phyloP scores from a whole-genome alignment of 1,140 invertebrate genomes.

The Trichoplusia ni region DNA sequence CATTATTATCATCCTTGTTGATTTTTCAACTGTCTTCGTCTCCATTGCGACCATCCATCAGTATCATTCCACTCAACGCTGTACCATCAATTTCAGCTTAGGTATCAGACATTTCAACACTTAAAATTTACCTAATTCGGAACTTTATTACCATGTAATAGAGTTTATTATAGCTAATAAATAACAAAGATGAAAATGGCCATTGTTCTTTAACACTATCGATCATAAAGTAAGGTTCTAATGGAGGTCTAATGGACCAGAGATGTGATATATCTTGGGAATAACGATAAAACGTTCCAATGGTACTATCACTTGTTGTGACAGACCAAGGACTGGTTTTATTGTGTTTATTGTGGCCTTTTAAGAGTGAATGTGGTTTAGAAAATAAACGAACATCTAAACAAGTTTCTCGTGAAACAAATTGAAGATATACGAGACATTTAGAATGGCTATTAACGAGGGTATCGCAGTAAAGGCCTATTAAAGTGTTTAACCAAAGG shows the following conservation, averaged over 20 bases:
- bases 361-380: too few relatives aligned
- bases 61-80: neutral
- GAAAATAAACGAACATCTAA: too few relatives aligned
- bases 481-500: too few relatives aligned
- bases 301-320: constrained; percentile 1
- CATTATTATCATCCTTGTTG: neutral
- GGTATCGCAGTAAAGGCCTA: too few relatives aligned
- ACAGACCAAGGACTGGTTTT: constrained; percentile 8
- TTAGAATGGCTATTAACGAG: too few relatives aligned
- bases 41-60: neutral
- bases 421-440: too few relatives aligned
- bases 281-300: neutral
- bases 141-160: neutral
- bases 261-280: constrained; percentile 12
- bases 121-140: neutral
- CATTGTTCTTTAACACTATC: constrained; percentile 23
- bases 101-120: neutral
- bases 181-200: constrained; percentile 24
- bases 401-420: too few relatives aligned
- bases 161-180: constrained; percentile 12
- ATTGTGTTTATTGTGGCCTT: neutral
- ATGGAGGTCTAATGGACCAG: constrained; percentile 22
- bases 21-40: neutral
- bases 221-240: constrained; percentile 11
- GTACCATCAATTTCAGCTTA: constrained; percentile 1